Evolutionary conservation across 2,797 vertebrate species (phyloP).

Genomic region (Sebastes minor): DNA sequence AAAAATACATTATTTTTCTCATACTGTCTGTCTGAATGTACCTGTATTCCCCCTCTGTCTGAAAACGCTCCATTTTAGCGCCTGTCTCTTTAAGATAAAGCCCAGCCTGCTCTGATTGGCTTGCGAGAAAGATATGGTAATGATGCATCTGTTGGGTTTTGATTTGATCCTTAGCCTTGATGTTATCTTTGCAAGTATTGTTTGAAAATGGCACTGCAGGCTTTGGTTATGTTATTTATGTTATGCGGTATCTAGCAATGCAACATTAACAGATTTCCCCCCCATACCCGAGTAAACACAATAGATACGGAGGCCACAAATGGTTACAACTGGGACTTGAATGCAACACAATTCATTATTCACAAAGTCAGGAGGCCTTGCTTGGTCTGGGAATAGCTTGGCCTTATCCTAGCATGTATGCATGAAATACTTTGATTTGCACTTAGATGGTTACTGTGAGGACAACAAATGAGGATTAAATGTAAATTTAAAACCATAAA

Average conservation of each 20-base stretch:
- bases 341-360: conserved; percentile 58
- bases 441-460: neutral
- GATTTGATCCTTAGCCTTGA: conserved; percentile 18
- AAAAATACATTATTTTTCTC: neutral
- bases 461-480: conserved; percentile 2
- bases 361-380: conserved; percentile 28
- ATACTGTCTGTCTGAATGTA: neutral
- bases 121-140: neutral
- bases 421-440: conserved; percentile 23
- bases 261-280: conserved; percentile 31
- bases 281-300: conserved; percentile 19
- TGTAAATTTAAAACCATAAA: neutral
- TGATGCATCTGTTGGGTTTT: neutral
- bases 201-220: conserved; percentile 14
- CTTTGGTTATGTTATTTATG: conserved; percentile 7
- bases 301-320: conserved; percentile 36
- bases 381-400: neutral
- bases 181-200: conserved; percentile 19
- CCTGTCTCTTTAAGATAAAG: neutral
- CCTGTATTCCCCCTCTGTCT: fast-evolving
- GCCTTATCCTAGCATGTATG: neutral
- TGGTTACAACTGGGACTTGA: conserved; percentile 57
- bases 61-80: neutral
- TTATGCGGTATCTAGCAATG: neutral
- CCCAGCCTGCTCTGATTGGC: neutral